A percentile compares a stretch with the other conserved stretches of the same genome.
Conservation (phyloP, 2,113 vertebrate species). For the Tenebrosternarchus preto region DNA sequence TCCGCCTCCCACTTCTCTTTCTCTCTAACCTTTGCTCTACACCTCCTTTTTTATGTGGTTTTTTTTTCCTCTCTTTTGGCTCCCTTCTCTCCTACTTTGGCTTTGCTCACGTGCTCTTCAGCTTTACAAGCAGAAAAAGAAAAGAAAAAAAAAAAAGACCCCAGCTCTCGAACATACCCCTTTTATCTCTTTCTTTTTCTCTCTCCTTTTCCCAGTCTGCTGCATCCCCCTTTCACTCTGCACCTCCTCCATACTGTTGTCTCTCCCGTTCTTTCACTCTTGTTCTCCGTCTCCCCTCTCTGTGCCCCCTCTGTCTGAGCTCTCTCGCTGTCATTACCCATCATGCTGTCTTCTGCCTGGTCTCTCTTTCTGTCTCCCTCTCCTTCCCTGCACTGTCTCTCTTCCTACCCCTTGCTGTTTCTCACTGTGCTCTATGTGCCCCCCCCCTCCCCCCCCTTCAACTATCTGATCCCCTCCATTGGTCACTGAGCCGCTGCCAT, state of each 20-base stretch:
- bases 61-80: not conserved
- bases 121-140: slow-evolving; percentile 9
- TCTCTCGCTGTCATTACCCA: slow-evolving; percentile 56
- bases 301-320: slow-evolving; percentile 50
- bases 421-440: slow-evolving; percentile 58
- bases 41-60: not conserved
- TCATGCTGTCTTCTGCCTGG: slow-evolving; percentile 62
- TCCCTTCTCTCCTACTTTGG: not conserved
- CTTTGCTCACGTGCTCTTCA: slow-evolving; percentile 32
- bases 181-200: slow-evolving; percentile 4
- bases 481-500: slow-evolving; percentile 50
- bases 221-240: slow-evolving; percentile 31
- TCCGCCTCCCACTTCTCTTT: slow-evolving; percentile 21
- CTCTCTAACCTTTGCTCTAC: slow-evolving; percentile 36
- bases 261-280: slow-evolving; percentile 63
- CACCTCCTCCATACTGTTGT: slow-evolving; percentile 17
- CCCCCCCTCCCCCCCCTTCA: slow-evolving; percentile 45
- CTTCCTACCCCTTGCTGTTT: slow-evolving; percentile 53
- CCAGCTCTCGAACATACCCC: slow-evolving; percentile 20
- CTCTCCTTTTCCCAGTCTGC: slow-evolving; percentile 17
- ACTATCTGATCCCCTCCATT: slow-evolving; percentile 41
- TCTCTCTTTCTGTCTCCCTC: slow-evolving; percentile 39
- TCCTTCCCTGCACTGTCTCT: not conserved
- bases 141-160: slow-evolving; percentile 1
- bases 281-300: slow-evolving; percentile 63